phyloP scores from a whole-genome alignment of 2,888 invertebrate species.

The Eudasyphora cyanicolor region DNA sequence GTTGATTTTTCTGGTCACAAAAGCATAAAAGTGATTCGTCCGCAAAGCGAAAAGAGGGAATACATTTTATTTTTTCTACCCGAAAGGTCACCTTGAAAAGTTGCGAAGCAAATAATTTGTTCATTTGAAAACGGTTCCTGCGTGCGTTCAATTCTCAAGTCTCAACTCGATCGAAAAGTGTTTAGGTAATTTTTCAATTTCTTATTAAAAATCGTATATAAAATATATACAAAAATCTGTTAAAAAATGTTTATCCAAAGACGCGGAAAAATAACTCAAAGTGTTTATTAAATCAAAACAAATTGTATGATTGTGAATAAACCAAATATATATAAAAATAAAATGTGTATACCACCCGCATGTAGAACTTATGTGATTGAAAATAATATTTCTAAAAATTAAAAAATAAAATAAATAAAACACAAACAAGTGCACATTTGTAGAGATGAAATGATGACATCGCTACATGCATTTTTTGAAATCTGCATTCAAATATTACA shows the following conservation, averaged over 20 bases:
- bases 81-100: conserved; percentile 67
- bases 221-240: neutral
- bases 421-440: neutral
- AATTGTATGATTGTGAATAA: neutral
- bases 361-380: neutral
- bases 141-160: conserved; percentile 51
- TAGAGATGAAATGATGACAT: too few species aligned
- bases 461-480: neutral
- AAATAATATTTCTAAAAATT: neutral
- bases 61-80: conserved; percentile 41
- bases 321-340: neutral
- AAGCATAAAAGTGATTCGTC: conserved; percentile 43
- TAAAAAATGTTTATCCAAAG: neutral
- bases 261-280: neutral
- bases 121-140: conserved; percentile 61
- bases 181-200: conserved; percentile 59
- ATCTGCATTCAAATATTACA: conserved; percentile 39
- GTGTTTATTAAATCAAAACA: neutral
- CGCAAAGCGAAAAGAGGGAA: conserved; percentile 45
- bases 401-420: neutral
- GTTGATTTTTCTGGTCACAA: conserved; percentile 22
- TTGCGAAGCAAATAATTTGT: conserved; percentile 59
- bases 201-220: neutral
- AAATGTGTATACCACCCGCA: conserved; percentile 10
- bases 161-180: conserved; percentile 53